Conservation (phyloP, 2,113 vertebrate genomes). For the Coptodon bakossiorum region DNA sequence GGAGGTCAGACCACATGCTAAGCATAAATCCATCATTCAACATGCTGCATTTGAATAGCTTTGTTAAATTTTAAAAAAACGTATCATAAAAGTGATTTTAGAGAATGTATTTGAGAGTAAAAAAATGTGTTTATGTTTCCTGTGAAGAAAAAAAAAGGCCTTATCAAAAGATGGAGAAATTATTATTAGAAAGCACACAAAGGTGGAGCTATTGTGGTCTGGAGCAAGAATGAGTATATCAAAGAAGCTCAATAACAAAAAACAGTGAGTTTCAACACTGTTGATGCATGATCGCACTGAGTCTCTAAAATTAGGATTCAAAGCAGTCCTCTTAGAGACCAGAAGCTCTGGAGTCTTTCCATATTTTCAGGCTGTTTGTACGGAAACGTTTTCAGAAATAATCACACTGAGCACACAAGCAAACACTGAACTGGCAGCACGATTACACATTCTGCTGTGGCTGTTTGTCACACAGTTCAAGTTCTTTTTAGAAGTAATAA, state of each 20-base stretch:
- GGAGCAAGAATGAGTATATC: too few relatives aligned
- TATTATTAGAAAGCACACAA: too few relatives aligned
- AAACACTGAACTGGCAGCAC: neutral
- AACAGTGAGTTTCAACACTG: too few relatives aligned
- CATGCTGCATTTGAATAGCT: neutral
- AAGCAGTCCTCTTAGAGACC: neutral
- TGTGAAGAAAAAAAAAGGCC: too few relatives aligned
- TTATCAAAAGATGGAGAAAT: too few relatives aligned
- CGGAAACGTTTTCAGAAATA: neutral
- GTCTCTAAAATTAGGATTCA: neutral
- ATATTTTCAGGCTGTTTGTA: neutral
- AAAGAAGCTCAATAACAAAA: too few relatives aligned
- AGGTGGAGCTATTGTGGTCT: too few relatives aligned
- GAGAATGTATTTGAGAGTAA: too few relatives aligned
- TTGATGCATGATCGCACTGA: neutral
- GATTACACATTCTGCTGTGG: neutral
- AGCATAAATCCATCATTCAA: neutral
- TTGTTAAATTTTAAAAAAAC: neutral
- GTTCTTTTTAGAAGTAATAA: neutral
- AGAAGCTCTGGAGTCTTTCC: neutral
- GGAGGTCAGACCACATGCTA: neutral
- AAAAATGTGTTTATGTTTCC: too few relatives aligned
- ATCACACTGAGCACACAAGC: neutral
- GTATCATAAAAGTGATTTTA: too few relatives aligned
- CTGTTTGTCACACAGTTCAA: neutral